Percentiles rank a stretch among this genome's conserved stretches.
phyloP scores from a whole-genome alignment of 2,888 invertebrate species.

The Archips xylosteana region DNA sequence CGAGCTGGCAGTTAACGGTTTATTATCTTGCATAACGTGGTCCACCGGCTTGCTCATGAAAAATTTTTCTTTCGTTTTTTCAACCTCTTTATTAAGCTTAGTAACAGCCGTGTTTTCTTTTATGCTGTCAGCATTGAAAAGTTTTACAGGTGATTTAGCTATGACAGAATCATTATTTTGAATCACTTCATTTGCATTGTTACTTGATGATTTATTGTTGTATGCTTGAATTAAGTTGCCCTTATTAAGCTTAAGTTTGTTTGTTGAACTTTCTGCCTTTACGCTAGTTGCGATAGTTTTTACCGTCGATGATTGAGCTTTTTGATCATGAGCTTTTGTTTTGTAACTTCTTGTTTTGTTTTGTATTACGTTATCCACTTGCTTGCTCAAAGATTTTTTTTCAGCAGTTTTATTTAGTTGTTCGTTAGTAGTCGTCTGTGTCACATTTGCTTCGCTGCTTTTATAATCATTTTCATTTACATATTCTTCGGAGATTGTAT shows the following conservation, averaged over 20 bases:
- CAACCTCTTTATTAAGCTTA: not conserved
- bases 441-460: too few species aligned
- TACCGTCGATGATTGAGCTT: conserved; percentile 13
- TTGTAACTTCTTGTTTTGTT: conserved; percentile 13
- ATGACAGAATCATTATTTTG: not conserved
- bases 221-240: too few species aligned
- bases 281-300: not conserved
- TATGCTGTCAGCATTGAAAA: not conserved
- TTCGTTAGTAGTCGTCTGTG: too few species aligned
- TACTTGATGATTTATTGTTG: not conserved
- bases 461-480: too few species aligned
- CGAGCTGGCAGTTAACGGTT: too few species aligned
- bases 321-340: not conserved
- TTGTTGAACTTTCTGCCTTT: not conserved
- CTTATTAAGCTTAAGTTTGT: too few species aligned
- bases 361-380: too few species aligned
- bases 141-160: not conserved
- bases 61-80: not conserved
- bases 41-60: not conserved
- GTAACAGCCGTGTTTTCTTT: not conserved
- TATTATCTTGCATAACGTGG: too few species aligned
- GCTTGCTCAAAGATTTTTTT: not conserved
- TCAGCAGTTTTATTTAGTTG: not conserved
- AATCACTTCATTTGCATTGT: not conserved
- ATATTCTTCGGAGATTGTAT: too few species aligned